Conservation (phyloP, 1,140 invertebrate species). For the Fragariocoptes setiger region DNA sequence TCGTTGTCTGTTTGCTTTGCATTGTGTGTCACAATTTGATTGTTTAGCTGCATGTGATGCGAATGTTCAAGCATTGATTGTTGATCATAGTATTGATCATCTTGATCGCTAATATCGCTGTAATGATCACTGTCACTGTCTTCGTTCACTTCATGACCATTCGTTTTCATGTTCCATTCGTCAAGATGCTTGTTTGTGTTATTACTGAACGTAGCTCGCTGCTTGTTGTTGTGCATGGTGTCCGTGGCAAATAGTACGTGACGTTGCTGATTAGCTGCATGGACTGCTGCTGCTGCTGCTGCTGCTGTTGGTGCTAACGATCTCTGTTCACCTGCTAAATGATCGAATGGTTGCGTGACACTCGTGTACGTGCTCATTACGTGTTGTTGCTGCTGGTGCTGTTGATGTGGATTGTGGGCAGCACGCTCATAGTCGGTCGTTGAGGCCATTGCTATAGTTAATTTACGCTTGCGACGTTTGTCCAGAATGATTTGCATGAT, state of each 20-base stretch:
- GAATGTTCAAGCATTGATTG: too few relatives aligned
- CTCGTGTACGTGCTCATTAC: not conserved
- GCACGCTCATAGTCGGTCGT: not conserved
- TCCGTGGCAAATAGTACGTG: not conserved
- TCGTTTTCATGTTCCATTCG: too few relatives aligned
- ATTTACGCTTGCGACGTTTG: not conserved
- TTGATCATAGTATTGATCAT: too few relatives aligned
- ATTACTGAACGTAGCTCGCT: too few relatives aligned
- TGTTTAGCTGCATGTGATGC: too few relatives aligned
- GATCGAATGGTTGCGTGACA: not conserved
- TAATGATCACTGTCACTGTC: too few relatives aligned
- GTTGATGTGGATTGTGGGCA: not conserved
- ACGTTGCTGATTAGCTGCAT: slow-evolving; percentile 1
- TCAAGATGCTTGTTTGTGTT: too few relatives aligned
- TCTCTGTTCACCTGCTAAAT: not conserved
- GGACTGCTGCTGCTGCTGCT: not conserved
- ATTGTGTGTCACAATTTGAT: too few relatives aligned
- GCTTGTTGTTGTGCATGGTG: too few relatives aligned
- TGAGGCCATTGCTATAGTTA: not conserved
- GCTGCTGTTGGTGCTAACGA: not conserved
- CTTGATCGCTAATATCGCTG: too few relatives aligned
- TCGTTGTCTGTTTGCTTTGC: too few relatives aligned
- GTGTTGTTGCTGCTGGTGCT: not conserved
- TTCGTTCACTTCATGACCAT: too few relatives aligned
- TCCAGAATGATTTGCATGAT: slow-evolving; percentile 5